Evolutionary conservation across 2,888 invertebrate genomes (phyloP).

Genomic region (Eristalinus aeneus): DNA sequence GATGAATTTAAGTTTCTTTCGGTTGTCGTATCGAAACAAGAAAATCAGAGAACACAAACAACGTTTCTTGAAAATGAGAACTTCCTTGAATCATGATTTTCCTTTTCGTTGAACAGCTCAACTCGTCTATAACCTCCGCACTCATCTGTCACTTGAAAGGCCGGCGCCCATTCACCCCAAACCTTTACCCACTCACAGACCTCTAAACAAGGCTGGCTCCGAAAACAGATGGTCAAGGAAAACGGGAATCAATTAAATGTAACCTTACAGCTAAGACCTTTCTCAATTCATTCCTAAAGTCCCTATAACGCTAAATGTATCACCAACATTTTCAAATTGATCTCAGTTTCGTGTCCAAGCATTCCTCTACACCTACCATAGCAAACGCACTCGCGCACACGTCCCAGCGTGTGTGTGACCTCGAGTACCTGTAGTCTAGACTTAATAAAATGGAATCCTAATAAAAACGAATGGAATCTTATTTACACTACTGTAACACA

Average conservation of each 20-base stretch:
- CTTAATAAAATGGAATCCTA: neutral
- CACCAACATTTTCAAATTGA: constrained; percentile 34
- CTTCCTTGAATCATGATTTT: too few species aligned
- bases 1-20: too few species aligned
- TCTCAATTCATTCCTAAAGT: neutral
- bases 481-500: constrained; percentile 52
- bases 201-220: too few species aligned
- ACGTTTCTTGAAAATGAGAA: too few species aligned
- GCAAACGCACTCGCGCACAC: neutral
- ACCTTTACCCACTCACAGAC: too few species aligned
- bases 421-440: constrained; percentile 11
- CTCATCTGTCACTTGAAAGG: too few species aligned
- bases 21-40: too few species aligned
- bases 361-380: neutral
- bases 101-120: too few species aligned
- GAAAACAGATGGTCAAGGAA: neutral
- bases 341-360: neutral
- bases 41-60: too few species aligned
- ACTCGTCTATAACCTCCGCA: too few species aligned
- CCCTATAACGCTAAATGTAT: constrained; percentile 18
- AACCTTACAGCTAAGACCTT: neutral
- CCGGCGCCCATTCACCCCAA: too few species aligned
- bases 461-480: constrained; percentile 2
- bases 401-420: neutral
- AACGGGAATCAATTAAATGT: neutral